Percentiles rank a stretch among this genome's conserved stretches.
Conservation (phyloP, 2,888 invertebrate genomes). For the Sabatieria punctata region DNA sequence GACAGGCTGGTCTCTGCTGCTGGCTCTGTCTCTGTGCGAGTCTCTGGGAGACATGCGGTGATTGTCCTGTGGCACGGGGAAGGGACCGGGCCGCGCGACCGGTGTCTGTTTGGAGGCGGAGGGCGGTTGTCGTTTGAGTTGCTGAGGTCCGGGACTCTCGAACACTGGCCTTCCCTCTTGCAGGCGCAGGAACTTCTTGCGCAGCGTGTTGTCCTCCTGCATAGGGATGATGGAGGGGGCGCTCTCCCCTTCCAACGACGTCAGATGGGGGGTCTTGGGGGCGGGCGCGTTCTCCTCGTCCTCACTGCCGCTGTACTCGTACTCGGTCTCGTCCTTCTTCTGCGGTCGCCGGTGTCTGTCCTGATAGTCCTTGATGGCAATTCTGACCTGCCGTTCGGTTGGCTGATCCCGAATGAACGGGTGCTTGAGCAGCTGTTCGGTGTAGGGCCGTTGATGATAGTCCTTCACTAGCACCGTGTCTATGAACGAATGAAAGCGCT, state of each 20-base stretch:
- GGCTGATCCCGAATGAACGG: constrained; percentile 96
- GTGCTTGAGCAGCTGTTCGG: constrained; percentile 90
- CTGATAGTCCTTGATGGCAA: constrained; percentile 97
- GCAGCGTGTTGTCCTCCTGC: constrained; percentile 76
- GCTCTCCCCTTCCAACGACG: background rate
- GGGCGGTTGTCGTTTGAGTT: background rate
- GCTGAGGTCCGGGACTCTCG: constrained; percentile 10
- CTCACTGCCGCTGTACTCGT: constrained; percentile 74
- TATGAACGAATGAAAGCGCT: constrained; percentile 86
- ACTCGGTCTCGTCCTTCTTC: constrained; percentile 54
- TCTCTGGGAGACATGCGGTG: too few species aligned
- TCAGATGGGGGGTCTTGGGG: constrained; percentile 1
- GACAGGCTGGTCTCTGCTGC: too few species aligned
- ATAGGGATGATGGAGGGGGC: constrained; percentile 66
- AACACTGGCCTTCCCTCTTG: constrained; percentile 44
- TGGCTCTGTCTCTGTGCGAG: too few species aligned
- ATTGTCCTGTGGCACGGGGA: background rate
- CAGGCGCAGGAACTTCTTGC: constrained; percentile 93
- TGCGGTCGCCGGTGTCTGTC: constrained; percentile 50
- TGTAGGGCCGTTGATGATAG: constrained; percentile 93
- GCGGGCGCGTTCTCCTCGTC: constrained; percentile 64
- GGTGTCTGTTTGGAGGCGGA: constrained; percentile 4
- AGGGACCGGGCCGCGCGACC: background rate
- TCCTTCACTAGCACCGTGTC: constrained; percentile 97
- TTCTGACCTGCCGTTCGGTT: constrained; percentile 89